Evolutionary conservation across 1,140 invertebrate genomes (phyloP), one percentile per base, ranked within the genome.

Genomic region (Spodoptera frugiperda): DNA sequence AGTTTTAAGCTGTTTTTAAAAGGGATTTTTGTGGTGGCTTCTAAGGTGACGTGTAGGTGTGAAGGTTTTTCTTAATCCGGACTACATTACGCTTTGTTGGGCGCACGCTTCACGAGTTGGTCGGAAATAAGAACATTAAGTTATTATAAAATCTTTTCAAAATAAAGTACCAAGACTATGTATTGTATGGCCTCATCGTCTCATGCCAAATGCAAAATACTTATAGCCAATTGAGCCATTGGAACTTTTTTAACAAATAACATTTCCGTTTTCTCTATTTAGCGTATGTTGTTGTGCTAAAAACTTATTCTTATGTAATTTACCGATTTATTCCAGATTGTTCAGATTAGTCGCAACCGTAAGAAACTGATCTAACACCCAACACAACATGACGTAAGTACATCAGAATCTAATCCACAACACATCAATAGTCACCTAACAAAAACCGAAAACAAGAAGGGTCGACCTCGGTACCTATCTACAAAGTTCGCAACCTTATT

Each of bases 401-500:
- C 78, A 72, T 73, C 25, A 25, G 25, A 25, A 25, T 25, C 44
- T 78, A 53, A 74, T 77, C 70, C 68, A 63, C 48, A 74, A 75
- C 74, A 82, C 82, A 80, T 82, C 82, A 76, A 84, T 76, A 82
- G 77, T 63, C 74, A 25, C 53, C 51, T 71, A 73, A 76, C 76
- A 68, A 79, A 83, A 79, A 80, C 77, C 73, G 61, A 79, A 83
- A 79, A 78, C 77, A 82, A 76, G 76, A 77, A 78, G 33, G 68
- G 74, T 74, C 72, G 78, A 79, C 76, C 78, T 70, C 65, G 77
- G 79, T 82, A 87, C 84, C 82, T 81, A 11, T 84, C 77, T 78
- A 76, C 77, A 86, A 88, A 87, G 84, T 89, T 90, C 86, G 86
- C 83, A 87, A 84, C 82, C 87, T 90, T 87, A 88, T 86, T 84